Percentiles rank a stretch among this genome's conserved stretches.
phyloP scores from a whole-genome alignment of 1,140 invertebrate species.

The Drosophila sulfurigaster region DNA sequence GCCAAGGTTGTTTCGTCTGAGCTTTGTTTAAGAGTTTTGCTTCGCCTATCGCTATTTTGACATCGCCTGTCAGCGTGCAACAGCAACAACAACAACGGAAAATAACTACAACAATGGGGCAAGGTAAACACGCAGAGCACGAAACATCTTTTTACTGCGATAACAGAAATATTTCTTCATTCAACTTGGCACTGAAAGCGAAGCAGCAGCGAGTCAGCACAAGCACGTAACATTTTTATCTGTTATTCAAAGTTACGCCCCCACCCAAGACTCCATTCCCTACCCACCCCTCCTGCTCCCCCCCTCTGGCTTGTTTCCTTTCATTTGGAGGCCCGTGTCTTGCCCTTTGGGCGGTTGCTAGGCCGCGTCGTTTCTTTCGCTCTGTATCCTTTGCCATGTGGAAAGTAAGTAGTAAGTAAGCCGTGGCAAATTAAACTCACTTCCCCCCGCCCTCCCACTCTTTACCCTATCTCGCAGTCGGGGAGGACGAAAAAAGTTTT shows the following conservation, averaged over 20 bases:
- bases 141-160: constrained; percentile 80
- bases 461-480: background rate
- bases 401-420: constrained; percentile 53
- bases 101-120: constrained; percentile 40
- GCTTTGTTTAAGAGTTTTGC: constrained; percentile 33
- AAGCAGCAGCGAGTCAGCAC: constrained; percentile 23
- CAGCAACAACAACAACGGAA: constrained; percentile 5
- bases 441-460: background rate
- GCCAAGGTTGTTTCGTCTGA: constrained; percentile 40
- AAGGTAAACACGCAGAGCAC: constrained; percentile 74
- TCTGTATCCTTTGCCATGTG: constrained; percentile 23
- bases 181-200: constrained; percentile 64
- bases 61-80: constrained; percentile 29
- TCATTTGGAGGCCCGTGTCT: background rate
- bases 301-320: background rate
- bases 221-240: constrained; percentile 80
- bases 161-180: constrained; percentile 79
- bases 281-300: background rate
- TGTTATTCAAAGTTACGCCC: constrained; percentile 77
- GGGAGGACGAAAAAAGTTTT: constrained; percentile 56
- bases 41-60: constrained; percentile 32
- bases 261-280: background rate
- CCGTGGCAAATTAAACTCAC: constrained; percentile 51
- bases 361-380: constrained; percentile 1
- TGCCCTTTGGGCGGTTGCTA: constrained; percentile 1